Conservation (phyloP, 2,113 vertebrate genomes). For the Labeo catla region DNA sequence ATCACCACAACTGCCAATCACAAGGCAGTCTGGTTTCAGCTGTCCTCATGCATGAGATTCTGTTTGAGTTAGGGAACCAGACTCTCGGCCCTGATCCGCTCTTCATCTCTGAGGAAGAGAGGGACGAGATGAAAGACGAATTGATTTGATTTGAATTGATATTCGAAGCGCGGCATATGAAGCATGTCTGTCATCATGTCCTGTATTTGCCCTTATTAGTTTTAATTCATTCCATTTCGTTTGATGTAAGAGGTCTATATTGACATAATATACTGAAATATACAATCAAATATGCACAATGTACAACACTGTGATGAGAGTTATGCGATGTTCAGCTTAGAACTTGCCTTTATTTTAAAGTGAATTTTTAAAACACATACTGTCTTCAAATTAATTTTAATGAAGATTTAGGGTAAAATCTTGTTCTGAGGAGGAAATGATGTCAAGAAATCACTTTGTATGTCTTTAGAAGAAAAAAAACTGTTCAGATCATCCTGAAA, state of each 20-base stretch:
- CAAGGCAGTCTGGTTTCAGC: neutral
- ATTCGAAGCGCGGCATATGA: neutral
- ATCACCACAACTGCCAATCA: conserved; percentile 35
- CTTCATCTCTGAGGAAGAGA: neutral
- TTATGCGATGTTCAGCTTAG: neutral
- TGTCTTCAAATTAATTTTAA: neutral
- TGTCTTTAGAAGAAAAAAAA: neutral
- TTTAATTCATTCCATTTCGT: neutral
- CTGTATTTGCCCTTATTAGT: neutral
- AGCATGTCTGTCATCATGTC: neutral
- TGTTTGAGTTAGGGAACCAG: conserved; percentile 37
- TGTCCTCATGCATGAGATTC: conserved; percentile 45
- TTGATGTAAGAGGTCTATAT: conserved; percentile 12
- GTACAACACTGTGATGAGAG: neutral
- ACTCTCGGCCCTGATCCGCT: neutral
- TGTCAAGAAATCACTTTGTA: neutral
- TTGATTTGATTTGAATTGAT: neutral
- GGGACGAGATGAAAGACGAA: conserved; percentile 1
- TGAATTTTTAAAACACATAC: neutral
- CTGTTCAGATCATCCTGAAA: neutral
- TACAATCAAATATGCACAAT: neutral
- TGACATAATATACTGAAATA: neutral
- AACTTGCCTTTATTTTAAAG: neutral
- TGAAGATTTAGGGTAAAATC: neutral
- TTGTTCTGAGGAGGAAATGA: neutral